Percentiles rank a stretch among this genome's conserved stretches.
Evolutionary conservation across 1,140 invertebrate species (phyloP).

Genomic region (Drosophila bifasciata): DNA sequence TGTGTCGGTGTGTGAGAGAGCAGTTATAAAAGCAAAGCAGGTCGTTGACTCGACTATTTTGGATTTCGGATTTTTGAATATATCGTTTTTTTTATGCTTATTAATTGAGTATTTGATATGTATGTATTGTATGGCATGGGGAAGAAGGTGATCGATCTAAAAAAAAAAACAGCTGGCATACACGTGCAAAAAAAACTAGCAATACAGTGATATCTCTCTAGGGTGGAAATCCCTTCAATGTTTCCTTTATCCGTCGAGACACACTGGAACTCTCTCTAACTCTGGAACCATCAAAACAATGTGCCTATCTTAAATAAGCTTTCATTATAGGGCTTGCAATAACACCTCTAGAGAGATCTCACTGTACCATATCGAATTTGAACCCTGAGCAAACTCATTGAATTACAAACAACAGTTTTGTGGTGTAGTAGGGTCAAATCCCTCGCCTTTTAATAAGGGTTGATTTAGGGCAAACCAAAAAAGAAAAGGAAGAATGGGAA

Average conservation of each 20-base stretch:
- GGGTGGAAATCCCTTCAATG: no score
- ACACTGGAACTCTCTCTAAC: no score
- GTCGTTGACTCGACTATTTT: constrained; percentile 82
- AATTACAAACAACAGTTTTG: constrained; percentile 41
- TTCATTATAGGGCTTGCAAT: no score
- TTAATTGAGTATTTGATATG: constrained; percentile 84
- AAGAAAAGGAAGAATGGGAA: constrained; percentile 9
- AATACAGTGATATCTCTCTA: no score
- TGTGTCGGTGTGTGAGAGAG: constrained; percentile 37
- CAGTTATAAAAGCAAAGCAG: constrained; percentile 83
- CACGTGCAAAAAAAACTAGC: constrained; percentile 21
- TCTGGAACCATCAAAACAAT: no score
- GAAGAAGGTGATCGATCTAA: constrained; percentile 16
- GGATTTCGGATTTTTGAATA: constrained; percentile 57
- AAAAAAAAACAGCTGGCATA: constrained; percentile 4
- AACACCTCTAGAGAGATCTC: no score
- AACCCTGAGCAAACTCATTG: constrained; percentile 42
- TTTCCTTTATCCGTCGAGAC: no score
- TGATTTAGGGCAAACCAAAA: constrained; percentile 43
- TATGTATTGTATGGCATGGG: no score
- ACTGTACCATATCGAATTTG: constrained; percentile 8
- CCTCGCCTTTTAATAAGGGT: constrained; percentile 43
- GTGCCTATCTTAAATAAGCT: no score
- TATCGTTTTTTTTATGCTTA: constrained; percentile 72
- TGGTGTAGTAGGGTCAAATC: constrained; percentile 43